These are phyloP conservation scores for Rhodeus uyekii DNA, from an alignment of 2,797 vertebrate genomes.

Conservation along the genomic window DNA sequence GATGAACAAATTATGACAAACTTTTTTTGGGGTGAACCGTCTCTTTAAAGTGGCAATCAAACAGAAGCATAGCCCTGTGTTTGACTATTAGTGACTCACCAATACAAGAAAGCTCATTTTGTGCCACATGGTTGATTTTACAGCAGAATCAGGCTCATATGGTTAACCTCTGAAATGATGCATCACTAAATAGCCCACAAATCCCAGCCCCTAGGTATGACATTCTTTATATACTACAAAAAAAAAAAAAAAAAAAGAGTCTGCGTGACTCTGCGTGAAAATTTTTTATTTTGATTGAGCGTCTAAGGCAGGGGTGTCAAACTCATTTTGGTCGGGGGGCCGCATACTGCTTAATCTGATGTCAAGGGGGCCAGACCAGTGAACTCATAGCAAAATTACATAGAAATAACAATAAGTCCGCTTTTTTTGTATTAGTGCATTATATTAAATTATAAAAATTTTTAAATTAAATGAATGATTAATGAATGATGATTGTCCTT, in stretches of 20 bases:
- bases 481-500: too few relatives aligned
- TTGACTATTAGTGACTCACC: background rate
- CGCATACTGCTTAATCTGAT: too few relatives aligned
- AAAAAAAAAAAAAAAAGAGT: background rate
- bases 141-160: background rate
- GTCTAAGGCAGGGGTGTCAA: too few relatives aligned
- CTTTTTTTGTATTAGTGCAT: too few relatives aligned
- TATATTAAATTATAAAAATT: too few relatives aligned
- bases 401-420: too few relatives aligned
- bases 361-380: too few relatives aligned
- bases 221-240: background rate
- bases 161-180: background rate
- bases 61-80: background rate
- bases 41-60: background rate
- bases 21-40: background rate
- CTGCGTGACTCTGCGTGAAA: too few relatives aligned
- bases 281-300: too few relatives aligned
- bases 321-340: too few relatives aligned
- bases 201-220: background rate
- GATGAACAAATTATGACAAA: background rate
- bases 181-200: background rate
- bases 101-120: background rate
- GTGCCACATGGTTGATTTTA: background rate
- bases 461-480: too few relatives aligned
- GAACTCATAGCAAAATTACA: too few relatives aligned